These are phyloP conservation scores for Melipona quadrifasciata DNA, from an alignment of 1,140 invertebrate species.

Conservation along the genomic window DNA sequence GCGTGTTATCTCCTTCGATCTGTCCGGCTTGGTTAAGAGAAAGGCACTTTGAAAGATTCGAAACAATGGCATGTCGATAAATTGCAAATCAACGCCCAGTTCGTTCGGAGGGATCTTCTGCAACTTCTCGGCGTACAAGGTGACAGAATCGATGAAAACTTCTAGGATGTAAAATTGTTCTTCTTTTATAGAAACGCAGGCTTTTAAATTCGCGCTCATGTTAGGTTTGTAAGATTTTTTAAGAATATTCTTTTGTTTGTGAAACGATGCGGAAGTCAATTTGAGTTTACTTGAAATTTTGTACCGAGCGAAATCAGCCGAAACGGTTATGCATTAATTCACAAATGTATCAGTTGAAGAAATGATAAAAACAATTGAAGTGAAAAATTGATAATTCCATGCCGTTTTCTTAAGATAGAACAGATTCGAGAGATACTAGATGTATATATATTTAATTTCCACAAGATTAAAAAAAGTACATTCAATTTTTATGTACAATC, in stretches of 20 bases:
- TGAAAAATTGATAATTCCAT: not conserved
- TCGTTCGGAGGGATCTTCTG: not conserved
- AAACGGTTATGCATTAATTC: not conserved
- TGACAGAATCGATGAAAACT: constrained; percentile 37
- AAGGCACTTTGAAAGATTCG: constrained; percentile 44
- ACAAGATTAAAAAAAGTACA: not conserved
- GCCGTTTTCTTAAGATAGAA: too few relatives aligned
- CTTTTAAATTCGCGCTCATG: not conserved
- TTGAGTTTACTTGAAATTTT: constrained; percentile 4
- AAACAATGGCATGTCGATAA: constrained; percentile 47
- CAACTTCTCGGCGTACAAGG: constrained; percentile 27
- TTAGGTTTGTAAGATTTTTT: not conserved
- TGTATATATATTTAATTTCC: not conserved
- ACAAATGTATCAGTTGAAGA: not conserved
- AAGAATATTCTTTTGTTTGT: too few relatives aligned
- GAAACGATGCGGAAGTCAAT: not conserved
- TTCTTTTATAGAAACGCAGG: not conserved
- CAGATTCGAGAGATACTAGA: not conserved
- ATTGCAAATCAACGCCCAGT: constrained; percentile 47
- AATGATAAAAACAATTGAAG: constrained; percentile 34
- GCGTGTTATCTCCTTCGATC: constrained; percentile 8
- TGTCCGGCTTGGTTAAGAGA: constrained; percentile 15
- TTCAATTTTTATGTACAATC: not conserved
- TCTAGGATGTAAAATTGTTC: constrained; percentile 31
- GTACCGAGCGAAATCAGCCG: not conserved